Evolutionary conservation across 2,888 invertebrate species (phyloP), one percentile per base, ranked within the genome.

Genomic region (Belgica antarctica): DNA sequence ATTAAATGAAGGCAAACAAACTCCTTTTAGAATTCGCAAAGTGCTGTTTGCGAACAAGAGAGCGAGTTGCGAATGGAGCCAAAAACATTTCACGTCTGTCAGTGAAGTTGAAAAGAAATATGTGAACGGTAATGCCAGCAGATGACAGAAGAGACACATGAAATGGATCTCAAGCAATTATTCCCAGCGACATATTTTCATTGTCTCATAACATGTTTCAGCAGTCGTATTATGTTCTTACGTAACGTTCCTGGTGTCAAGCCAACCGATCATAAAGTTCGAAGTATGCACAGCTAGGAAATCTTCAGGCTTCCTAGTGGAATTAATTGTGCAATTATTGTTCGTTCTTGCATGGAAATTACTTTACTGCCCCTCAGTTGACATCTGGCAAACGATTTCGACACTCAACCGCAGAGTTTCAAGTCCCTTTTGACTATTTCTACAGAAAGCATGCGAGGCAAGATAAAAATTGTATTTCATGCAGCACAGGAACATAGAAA

Each of bases 251-350:
- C n/a, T n/a, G 4, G 12, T 12, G 31, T 31, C 31, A 41, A 41
- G 12, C 41, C n/a, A 41, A 41, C 7, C 15, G 15, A 41, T 41
- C 41, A 41, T 41, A 41, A 41, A 41, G 41, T 12, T 41, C 41
- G 3, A 3, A 12, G 41, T n/a, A 12, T 31, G 31, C 41, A 15
- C 41, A 41, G 41, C 12, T 10, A 7, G 5, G 31, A 7, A 31
- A 31, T 31, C 31, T 10, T 31, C 31, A 31, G n/a, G 10, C 41
- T n/a, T 12, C 15, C 19, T 52, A 52, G 19, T 59, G 59, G 27
- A 59, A 59, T 27, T 59, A 59, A 59, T 59, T 59, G 27, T 59
- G 59, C 59, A 59, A 27, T 59, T 59, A 24, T 59, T 24, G 59
- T 59, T 24, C 59, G 4, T 10, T 27, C 8, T 59, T 59, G 27